Evolutionary conservation across 1,140 invertebrate genomes (phyloP).

Genomic region (Akabosia matsudoensis): DNA sequence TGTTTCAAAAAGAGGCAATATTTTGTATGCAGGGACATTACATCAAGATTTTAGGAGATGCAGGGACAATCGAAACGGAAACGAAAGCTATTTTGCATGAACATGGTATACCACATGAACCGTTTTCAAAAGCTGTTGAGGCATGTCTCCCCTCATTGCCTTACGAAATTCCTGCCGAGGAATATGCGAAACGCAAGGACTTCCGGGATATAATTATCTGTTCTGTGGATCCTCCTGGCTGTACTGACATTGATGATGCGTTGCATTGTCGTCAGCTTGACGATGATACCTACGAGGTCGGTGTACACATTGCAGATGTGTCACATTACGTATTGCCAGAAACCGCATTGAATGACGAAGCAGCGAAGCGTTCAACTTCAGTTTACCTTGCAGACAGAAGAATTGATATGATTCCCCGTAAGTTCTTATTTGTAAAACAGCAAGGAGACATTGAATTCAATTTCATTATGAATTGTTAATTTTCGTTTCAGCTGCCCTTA

Average conservation of each 20-base stretch:
- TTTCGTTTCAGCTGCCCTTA: conserved; percentile 68
- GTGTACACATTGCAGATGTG: conserved; percentile 94
- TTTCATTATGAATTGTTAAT: conserved; percentile 23
- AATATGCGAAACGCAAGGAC: conserved; percentile 74
- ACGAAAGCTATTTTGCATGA: conserved; percentile 94
- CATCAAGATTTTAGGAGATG: conserved; percentile 74
- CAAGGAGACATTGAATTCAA: too few relatives aligned
- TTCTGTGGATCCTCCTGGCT: conserved; percentile 97
- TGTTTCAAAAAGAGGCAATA: conserved; percentile 14
- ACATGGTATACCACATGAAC: conserved; percentile 92
- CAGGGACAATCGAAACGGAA: conserved; percentile 85
- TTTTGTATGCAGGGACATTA: conserved; percentile 70
- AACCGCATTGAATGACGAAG: conserved; percentile 83
- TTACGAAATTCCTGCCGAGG: conserved; percentile 82
- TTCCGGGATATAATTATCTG: conserved; percentile 82
- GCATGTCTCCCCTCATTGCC: conserved; percentile 85
- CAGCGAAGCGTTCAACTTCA: conserved; percentile 77
- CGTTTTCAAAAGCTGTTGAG: conserved; percentile 91
- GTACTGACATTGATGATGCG: conserved; percentile 99
- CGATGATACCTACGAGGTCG: conserved; percentile 78
- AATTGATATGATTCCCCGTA: conserved; percentile 83
- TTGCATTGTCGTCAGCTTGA: conserved; percentile 77
- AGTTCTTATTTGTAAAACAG: too few relatives aligned
- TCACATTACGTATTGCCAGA: conserved; percentile 87
- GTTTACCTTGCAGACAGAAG: conserved; percentile 86